These are phyloP conservation scores for Tinea semifulvella DNA, from an alignment of 2,888 invertebrate species.

Conservation along the genomic window DNA sequence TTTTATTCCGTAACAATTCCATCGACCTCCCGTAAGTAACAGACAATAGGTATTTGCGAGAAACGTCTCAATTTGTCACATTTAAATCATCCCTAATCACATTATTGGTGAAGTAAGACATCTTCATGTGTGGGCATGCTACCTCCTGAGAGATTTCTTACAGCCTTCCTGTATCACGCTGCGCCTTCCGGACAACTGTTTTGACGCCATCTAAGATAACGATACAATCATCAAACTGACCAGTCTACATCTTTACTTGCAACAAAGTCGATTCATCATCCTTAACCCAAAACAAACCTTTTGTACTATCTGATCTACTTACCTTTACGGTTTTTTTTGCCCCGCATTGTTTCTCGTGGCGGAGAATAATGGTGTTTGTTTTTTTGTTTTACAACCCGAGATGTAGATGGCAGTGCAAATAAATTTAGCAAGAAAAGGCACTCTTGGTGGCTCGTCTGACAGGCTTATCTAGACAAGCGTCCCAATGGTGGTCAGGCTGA, in stretches of 20 bases:
- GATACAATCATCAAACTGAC: constrained; percentile 11
- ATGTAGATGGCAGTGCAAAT: constrained; percentile 43
- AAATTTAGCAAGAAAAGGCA: constrained; percentile 44
- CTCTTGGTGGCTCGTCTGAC: constrained; percentile 29
- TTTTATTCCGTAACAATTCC: neutral
- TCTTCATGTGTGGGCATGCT: constrained; percentile 52
- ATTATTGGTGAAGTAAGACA: constrained; percentile 43
- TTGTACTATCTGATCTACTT: constrained; percentile 59
- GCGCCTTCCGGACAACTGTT: constrained; percentile 52
- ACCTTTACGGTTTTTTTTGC: constrained; percentile 43
- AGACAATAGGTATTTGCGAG: constrained; percentile 23
- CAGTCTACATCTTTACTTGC: constrained; percentile 21
- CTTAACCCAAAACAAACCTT: constrained; percentile 41
- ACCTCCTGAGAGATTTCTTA: constrained; percentile 33
- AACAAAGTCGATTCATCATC: constrained; percentile 49
- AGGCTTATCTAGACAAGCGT: constrained; percentile 36
- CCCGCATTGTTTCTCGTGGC: constrained; percentile 40
- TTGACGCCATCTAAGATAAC: constrained; percentile 43
- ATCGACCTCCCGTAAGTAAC: constrained; percentile 42
- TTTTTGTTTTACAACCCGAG: constrained; percentile 52
- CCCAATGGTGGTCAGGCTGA: constrained; percentile 27
- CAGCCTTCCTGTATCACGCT: constrained; percentile 59
- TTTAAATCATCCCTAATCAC: constrained; percentile 37
- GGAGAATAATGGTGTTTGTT: constrained; percentile 39
- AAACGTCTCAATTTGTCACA: constrained; percentile 47